Base-by-base conservation (phyloP, 53 echinoderm and acorn worm species). In the Actinopyga echinites region DNA sequence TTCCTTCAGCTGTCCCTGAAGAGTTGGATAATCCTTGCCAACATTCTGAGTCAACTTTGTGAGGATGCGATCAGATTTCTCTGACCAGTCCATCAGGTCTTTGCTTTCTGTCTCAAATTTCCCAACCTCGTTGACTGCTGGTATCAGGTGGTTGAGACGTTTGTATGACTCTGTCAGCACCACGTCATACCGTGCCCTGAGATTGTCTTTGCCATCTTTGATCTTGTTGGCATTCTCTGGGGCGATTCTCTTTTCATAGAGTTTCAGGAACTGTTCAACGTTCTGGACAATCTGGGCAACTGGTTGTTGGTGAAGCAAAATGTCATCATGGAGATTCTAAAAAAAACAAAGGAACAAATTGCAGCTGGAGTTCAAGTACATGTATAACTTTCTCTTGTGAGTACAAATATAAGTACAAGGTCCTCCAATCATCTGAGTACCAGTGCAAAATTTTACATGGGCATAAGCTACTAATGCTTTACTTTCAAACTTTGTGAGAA, bases 101-200 rank as follows among this genome's bases (percentile, higher is more conserved):
- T 86, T 85, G 54, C 75, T 79, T 44, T 95, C 95, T 44, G 56
- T 84, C 87, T 95, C 93, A 29, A 93, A 85, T 79, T 93, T 93
- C 49, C 31, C 37, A 68, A 88, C 60, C 82, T 99, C 99, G 58
- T 99, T 94, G 7, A 89, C 79, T 38, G 94, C 94, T 1, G 99
- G 92, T 37, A 54, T 84, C 57, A 99, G 89, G 75, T 89, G 88
- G 80, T 95, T 95, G 66, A 86, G 80, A n/a, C 99, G 91, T 82
- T 78, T 87, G 90, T 95, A 92, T 21, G 94, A 89, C 83, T 99
- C 90, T 35, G 88, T 91, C 55, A 92, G 87, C 86, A 99, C 94
- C 1, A 83, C 91, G 69, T 99, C 95, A 65, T 94, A 99, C 79
- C 99, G 94, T 0, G 82, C 40, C 79, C 90, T 88, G 38, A 99